phyloP scores from a whole-genome alignment of 2,888 invertebrate species.

The Pyrgus malvae region DNA sequence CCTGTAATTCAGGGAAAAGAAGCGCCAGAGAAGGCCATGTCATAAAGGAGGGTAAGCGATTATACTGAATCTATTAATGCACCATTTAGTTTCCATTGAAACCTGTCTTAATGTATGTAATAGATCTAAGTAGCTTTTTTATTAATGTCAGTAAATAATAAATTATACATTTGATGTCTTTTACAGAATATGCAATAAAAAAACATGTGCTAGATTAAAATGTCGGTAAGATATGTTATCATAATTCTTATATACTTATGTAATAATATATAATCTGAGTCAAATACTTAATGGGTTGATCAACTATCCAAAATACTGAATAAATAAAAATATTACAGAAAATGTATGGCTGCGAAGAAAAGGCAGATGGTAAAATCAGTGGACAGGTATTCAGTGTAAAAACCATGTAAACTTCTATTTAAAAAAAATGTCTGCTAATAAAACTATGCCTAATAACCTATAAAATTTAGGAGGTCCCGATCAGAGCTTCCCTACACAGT shows the following conservation, averaged over 20 bases:
- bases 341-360: constrained; percentile 41
- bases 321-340: constrained; percentile 40
- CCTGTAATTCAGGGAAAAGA: constrained; percentile 23
- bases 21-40: constrained; percentile 42
- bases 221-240: constrained; percentile 58
- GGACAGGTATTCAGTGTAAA: background rate
- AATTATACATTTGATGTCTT: too few relatives aligned
- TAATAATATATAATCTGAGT: too few relatives aligned
- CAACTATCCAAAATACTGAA: too few relatives aligned
- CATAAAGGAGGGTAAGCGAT: constrained; percentile 55
- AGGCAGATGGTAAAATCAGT: constrained; percentile 31
- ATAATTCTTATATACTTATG: too few relatives aligned
- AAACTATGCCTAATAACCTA: background rate
- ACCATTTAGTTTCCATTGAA: too few relatives aligned
- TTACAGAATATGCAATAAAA: constrained; percentile 55
- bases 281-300: too few relatives aligned
- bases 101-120: too few relatives aligned
- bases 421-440: background rate
- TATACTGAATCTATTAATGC: background rate
- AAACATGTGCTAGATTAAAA: constrained; percentile 52
- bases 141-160: too few relatives aligned
- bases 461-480: background rate
- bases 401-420: background rate
- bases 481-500: constrained; percentile 35
- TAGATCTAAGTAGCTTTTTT: background rate